Conservation (phyloP, 2,888 invertebrate species). For the Andrena haemorrhoa region DNA sequence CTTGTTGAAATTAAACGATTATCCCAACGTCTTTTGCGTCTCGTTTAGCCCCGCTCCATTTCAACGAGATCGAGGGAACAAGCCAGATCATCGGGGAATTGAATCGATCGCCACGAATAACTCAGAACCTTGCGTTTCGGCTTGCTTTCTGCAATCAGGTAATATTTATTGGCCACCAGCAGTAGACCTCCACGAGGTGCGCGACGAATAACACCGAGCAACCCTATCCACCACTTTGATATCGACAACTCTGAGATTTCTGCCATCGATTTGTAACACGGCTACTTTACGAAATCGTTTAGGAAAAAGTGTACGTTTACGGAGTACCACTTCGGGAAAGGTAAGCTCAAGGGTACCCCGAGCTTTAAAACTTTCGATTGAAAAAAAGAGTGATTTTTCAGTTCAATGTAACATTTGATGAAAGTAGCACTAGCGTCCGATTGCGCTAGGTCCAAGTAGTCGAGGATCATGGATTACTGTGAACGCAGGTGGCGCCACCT, state of each 20-base stretch:
- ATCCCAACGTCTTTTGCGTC: not conserved
- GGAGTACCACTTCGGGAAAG: not conserved
- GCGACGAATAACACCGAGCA: conserved; percentile 7
- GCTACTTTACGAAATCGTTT: not conserved
- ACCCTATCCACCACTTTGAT: not conserved
- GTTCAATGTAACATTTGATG: no score
- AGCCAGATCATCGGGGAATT: not conserved
- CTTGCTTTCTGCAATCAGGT: not conserved
- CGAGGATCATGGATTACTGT: not conserved
- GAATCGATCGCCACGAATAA: conserved; percentile 8
- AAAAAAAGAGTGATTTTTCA: no score
- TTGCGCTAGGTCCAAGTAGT: no score
- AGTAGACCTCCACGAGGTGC: not conserved
- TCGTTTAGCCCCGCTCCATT: not conserved
- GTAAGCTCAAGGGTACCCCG: no score
- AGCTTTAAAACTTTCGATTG: no score
- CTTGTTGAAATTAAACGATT: not conserved
- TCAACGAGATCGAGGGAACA: not conserved
- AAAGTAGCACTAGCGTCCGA: no score
- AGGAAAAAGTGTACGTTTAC: not conserved
- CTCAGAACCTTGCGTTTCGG: not conserved
- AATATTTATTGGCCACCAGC: conserved; percentile 7
- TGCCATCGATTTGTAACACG: not conserved
- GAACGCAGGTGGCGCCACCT: not conserved
- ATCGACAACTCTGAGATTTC: conserved; percentile 3